Conservation (phyloP, 2,888 invertebrate genomes). For the Hyppa rectilinea region DNA sequence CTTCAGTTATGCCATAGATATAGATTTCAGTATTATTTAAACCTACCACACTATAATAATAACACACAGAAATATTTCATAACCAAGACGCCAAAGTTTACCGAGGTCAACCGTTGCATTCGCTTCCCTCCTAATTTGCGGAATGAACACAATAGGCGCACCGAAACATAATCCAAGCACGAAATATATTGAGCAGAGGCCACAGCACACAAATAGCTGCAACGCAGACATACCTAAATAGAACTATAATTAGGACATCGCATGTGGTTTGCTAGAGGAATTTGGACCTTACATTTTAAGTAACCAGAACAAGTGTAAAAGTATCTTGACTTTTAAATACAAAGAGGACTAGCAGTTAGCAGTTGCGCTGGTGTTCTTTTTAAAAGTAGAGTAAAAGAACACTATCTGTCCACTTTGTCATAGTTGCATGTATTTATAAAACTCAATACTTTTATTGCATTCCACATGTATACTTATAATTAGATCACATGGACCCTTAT, state of each 20-base stretch:
- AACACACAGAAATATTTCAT: constrained; percentile 40
- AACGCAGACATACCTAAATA: constrained; percentile 49
- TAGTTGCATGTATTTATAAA: too few relatives aligned
- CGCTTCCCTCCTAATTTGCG: constrained; percentile 64
- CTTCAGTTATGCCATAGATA: too few relatives aligned
- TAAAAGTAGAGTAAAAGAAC: too few relatives aligned
- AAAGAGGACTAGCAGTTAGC: too few relatives aligned
- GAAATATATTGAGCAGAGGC: constrained; percentile 63
- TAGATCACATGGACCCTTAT: too few relatives aligned
- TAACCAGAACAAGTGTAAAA: constrained; percentile 20
- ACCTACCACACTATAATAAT: not conserved
- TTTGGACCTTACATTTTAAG: constrained; percentile 11
- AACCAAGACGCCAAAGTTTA: constrained; percentile 65
- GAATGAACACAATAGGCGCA: constrained; percentile 65
- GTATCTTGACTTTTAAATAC: constrained; percentile 10
- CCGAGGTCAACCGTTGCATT: constrained; percentile 59
- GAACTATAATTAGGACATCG: constrained; percentile 30
- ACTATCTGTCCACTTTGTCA: too few relatives aligned
- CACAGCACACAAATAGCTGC: constrained; percentile 63
- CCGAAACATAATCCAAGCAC: constrained; percentile 63
- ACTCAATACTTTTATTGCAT: too few relatives aligned
- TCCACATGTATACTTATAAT: too few relatives aligned
- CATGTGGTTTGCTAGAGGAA: constrained; percentile 20
- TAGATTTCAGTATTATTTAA: too few relatives aligned
- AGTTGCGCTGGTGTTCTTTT: too few relatives aligned